These are phyloP conservation scores for Vicugna pacos DNA, from an alignment of 2,113 vertebrate genomes.

Conservation along the genomic window DNA sequence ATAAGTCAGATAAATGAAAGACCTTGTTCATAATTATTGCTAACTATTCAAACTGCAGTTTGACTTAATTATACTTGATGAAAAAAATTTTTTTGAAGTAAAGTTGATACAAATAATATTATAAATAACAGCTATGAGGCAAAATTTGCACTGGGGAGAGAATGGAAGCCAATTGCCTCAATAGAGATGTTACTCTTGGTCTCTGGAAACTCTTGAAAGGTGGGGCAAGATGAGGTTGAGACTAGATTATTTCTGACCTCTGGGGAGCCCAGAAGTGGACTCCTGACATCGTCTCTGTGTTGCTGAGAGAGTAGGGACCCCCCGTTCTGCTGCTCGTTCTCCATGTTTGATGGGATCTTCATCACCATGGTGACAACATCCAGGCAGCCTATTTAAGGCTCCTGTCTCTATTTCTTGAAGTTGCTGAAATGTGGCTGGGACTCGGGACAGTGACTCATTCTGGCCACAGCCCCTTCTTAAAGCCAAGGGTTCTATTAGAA, in stretches of 20 bases:
- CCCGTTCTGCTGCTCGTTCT: background rate
- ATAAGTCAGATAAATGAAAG: background rate
- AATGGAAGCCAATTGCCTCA: background rate
- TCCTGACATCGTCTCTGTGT: background rate
- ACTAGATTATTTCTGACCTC: background rate
- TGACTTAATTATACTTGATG: background rate
- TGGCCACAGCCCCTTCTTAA: background rate
- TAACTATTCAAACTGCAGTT: background rate
- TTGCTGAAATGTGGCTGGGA: conserved; percentile 11
- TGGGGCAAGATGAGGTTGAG: background rate
- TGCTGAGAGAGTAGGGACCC: background rate
- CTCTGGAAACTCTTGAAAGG: background rate
- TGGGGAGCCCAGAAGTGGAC: background rate
- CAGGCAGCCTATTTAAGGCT: background rate
- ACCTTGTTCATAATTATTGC: background rate
- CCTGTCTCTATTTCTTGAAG: background rate
- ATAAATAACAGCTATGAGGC: background rate
- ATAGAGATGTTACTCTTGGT: background rate
- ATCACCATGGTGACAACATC: background rate
- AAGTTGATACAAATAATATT: background rate
- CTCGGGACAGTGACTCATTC: background rate
- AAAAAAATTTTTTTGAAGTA: background rate
- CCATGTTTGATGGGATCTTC: background rate
- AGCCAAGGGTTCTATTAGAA: background rate
- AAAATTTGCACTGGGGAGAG: background rate